Evolutionary conservation across 2,113 vertebrate species (phyloP).

Genomic region (Gavia stellata): DNA sequence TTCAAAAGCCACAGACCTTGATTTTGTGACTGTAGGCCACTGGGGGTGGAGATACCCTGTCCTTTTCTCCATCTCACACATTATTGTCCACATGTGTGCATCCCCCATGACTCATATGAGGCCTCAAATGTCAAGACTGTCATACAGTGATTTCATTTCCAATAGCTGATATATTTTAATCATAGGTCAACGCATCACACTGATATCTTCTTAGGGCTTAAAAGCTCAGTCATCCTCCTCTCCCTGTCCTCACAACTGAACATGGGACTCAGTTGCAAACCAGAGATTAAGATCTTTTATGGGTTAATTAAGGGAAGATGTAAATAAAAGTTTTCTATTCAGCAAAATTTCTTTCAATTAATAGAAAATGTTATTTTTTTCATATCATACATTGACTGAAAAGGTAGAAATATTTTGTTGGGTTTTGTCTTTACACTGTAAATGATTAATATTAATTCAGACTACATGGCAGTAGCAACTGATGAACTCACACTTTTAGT

Average conservation of each 20-base stretch:
- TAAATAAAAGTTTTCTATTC: neutral
- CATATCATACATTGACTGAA: neutral
- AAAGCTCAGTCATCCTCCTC: neutral
- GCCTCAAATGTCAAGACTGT: neutral
- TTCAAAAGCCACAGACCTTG: neutral
- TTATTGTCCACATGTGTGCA: neutral
- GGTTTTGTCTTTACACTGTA: neutral
- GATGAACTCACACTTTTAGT: neutral
- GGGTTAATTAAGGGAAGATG: neutral
- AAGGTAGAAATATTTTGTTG: neutral
- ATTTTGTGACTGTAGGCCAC: neutral
- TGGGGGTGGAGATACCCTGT: neutral
- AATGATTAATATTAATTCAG: neutral
- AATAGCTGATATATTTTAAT: neutral
- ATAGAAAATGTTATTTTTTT: neutral
- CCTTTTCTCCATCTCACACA: neutral
- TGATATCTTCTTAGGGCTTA: neutral
- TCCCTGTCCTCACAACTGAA: neutral
- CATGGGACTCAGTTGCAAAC: neutral
- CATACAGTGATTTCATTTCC: neutral
- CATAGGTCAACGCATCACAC: neutral
- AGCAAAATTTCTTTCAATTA: neutral
- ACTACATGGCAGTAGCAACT: neutral
- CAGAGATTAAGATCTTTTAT: neutral
- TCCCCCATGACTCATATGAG: neutral